These are phyloP conservation scores for Thalassaphorura encarpata DNA, from an alignment of 1,140 invertebrate species.

Conservation along the genomic window DNA sequence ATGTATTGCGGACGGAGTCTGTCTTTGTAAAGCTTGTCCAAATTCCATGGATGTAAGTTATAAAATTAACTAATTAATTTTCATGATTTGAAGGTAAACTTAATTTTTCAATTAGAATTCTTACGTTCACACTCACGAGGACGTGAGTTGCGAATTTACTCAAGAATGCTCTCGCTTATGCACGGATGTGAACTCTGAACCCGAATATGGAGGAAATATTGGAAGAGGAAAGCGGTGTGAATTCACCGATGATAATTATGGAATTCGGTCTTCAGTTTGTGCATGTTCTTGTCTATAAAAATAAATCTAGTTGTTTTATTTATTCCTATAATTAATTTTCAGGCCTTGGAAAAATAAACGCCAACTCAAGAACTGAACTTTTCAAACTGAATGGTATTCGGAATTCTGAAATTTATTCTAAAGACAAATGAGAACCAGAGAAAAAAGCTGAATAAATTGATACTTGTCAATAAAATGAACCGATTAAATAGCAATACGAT, in stretches of 20 bases:
- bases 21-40: not conserved
- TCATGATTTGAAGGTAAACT: not conserved
- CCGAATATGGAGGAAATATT: not conserved
- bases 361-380: not conserved
- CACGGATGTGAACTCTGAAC: conserved; percentile 1
- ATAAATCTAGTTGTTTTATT: too few relatives aligned
- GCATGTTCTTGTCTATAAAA: not conserved
- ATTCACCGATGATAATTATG: conserved; percentile 1
- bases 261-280: not conserved
- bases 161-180: conserved; percentile 1
- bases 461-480: too few relatives aligned
- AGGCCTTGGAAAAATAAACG: too few relatives aligned
- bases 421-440: not conserved
- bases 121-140: not conserved
- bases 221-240: not conserved
- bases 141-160: conserved; percentile 3
- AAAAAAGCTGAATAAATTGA: too few relatives aligned
- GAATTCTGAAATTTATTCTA: not conserved
- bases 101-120: not conserved
- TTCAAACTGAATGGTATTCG: not conserved
- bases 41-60: not conserved
- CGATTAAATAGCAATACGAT: too few relatives aligned
- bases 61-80: not conserved
- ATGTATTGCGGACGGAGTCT: not conserved
- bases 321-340: too few relatives aligned